Conservation (phyloP, 2,113 vertebrate genomes). For the Pelecanoides urinatrix region DNA sequence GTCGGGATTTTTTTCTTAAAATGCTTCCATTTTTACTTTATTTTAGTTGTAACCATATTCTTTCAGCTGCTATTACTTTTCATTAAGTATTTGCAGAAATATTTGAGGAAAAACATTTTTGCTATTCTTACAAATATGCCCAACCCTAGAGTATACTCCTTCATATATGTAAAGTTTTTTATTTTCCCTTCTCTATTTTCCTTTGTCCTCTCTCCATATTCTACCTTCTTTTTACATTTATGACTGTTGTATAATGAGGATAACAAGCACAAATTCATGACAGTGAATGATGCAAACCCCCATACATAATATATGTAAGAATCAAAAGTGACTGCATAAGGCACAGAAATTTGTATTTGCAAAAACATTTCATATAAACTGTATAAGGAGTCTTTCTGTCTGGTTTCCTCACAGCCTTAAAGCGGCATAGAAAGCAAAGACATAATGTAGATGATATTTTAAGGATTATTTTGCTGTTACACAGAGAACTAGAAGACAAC, state of each 20-base stretch:
- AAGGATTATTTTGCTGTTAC: neutral
- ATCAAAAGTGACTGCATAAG: neutral
- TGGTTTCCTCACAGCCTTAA: neutral
- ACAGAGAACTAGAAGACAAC: neutral
- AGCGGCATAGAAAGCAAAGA: neutral
- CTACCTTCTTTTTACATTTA: neutral
- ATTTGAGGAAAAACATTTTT: neutral
- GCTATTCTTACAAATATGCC: neutral
- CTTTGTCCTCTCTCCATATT: neutral
- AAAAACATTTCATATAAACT: neutral
- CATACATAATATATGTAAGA: neutral
- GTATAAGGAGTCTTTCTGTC: neutral
- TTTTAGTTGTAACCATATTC: neutral
- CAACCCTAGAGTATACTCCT: neutral
- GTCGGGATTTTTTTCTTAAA: neutral
- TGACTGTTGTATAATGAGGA: neutral
- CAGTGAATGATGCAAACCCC: neutral
- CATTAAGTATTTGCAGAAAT: neutral
- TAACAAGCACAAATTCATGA: neutral
- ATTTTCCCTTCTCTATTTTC: neutral
- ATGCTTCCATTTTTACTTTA: neutral
- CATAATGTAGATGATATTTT: neutral
- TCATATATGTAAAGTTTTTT: neutral
- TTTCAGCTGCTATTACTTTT: neutral
- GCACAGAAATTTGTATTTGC: neutral